Conservation (phyloP, 1,140 invertebrate species). For the Panulirus ornatus region DNA sequence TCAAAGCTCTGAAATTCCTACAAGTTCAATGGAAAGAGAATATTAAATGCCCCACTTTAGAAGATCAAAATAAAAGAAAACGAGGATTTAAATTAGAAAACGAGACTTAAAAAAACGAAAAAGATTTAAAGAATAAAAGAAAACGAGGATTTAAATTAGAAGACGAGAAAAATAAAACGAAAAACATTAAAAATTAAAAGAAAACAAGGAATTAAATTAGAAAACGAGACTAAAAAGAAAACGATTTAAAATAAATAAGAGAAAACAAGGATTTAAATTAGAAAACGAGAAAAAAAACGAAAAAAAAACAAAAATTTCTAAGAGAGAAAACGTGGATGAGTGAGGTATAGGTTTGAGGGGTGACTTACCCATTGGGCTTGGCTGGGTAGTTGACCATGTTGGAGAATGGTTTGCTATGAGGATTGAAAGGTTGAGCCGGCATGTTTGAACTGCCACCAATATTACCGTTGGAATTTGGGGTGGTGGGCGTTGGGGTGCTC, state of each 20-base stretch:
- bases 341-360: no score
- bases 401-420: conserved; percentile 41
- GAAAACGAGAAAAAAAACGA: no score
- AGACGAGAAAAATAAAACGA: background rate
- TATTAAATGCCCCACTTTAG: no score
- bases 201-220: no score
- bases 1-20: no score
- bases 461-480: conserved; percentile 12
- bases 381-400: conserved; percentile 62
- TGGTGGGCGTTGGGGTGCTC: conserved; percentile 52
- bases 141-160: background rate
- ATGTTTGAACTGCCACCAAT: conserved; percentile 42
- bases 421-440: conserved; percentile 63
- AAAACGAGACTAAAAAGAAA: background rate
- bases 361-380: conserved; percentile 57
- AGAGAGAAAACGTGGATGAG: no score
- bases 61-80: no score
- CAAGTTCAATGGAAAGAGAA: no score
- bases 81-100: no score
- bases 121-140: background rate
- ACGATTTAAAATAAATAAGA: background rate
- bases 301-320: no score
- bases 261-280: no score
- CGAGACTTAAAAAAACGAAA: background rate
- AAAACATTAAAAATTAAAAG: background rate